These are phyloP conservation scores for Octopus bimaculoides DNA, from an alignment of 1,140 invertebrate species.

Conservation along the genomic window DNA sequence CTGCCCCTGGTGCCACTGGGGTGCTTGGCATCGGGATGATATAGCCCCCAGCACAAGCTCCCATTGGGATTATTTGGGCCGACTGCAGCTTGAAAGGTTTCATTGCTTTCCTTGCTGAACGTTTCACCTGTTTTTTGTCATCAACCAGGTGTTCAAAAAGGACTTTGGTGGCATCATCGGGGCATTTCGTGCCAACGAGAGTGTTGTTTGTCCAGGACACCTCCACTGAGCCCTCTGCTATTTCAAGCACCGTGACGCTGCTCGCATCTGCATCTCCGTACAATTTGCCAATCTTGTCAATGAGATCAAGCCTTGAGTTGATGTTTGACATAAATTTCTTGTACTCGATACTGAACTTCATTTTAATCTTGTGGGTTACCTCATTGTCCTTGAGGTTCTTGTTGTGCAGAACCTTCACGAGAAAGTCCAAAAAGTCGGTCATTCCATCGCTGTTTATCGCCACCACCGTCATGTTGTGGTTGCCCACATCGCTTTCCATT, in stretches of 20 bases:
- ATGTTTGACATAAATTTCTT: constrained; percentile 71
- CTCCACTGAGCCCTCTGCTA: constrained; percentile 59
- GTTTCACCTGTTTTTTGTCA: constrained; percentile 57
- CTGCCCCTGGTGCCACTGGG: background rate
- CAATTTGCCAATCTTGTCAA: constrained; percentile 73
- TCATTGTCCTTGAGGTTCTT: background rate
- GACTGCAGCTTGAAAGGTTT: constrained; percentile 67
- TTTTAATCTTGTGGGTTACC: constrained; percentile 67
- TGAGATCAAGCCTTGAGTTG: constrained; percentile 65
- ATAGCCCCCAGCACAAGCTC: constrained; percentile 64
- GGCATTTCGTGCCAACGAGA: constrained; percentile 71
- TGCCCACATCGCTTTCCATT: constrained; percentile 66
- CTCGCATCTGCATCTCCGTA: constrained; percentile 74
- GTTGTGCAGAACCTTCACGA: background rate
- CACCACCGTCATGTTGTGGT: constrained; percentile 31
- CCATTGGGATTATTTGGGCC: constrained; percentile 70
- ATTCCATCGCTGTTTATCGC: constrained; percentile 23
- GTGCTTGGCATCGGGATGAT: constrained; percentile 25
- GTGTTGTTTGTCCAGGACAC: constrained; percentile 80
- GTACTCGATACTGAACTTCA: constrained; percentile 74
- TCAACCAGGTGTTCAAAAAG: constrained; percentile 66
- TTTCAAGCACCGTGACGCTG: constrained; percentile 70
- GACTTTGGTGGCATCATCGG: constrained; percentile 70
- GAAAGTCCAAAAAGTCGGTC: background rate
- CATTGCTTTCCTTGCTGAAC: constrained; percentile 71